These are phyloP conservation scores for Speoplatyrhinus poulsoni DNA, from an alignment of 2,113 vertebrate genomes.

Conservation along the genomic window DNA sequence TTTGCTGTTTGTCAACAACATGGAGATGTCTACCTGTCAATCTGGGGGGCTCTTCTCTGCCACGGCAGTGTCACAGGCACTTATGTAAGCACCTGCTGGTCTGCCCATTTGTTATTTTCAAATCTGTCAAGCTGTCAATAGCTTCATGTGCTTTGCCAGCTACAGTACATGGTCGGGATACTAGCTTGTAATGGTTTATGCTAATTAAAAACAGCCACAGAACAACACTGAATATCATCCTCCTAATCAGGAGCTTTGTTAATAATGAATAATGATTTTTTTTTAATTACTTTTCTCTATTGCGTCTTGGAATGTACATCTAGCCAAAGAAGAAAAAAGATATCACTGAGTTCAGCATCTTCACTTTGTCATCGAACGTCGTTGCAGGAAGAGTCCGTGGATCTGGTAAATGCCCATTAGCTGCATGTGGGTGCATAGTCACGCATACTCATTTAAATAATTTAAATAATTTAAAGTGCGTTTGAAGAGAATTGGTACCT, in stretches of 20 bases:
- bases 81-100: constrained; percentile 33
- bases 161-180: constrained; percentile 4
- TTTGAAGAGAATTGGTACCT: neutral
- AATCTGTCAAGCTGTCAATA: constrained; percentile 67
- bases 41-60: neutral
- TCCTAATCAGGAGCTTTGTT: constrained; percentile 18
- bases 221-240: constrained; percentile 25
- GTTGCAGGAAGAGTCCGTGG: neutral
- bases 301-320: constrained; percentile 24
- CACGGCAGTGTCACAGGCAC: neutral
- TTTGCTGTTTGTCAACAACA: constrained; percentile 35
- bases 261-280: too few species aligned
- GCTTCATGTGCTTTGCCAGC: constrained; percentile 15
- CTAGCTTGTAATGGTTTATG: neutral
- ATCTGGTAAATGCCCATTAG: constrained; percentile 3
- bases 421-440: neutral
- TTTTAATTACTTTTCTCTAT: too few species aligned
- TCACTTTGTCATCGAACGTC: neutral
- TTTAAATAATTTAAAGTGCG: neutral
- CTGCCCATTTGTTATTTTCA: constrained; percentile 58
- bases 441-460: constrained; percentile 24
- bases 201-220: neutral
- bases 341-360: neutral
- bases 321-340: constrained; percentile 13
- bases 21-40: neutral